Conservation (phyloP, 30 jellyfish, hydroid and myxozoan species). For the Turritopsis rubra region DNA sequence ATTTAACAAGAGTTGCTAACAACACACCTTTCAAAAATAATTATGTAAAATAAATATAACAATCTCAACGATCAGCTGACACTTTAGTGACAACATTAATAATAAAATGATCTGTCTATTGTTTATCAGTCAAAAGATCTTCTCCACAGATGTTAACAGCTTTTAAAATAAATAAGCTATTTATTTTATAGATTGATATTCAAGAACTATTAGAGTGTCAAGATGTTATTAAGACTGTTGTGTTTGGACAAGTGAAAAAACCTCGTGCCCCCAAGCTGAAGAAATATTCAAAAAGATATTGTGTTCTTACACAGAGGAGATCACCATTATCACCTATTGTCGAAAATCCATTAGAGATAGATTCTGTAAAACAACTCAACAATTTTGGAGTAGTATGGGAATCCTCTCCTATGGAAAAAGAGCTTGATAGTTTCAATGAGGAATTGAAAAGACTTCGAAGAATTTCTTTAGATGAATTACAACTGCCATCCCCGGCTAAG, state of each 20-base stretch:
- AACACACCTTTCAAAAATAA: background rate
- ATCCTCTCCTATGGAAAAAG: background rate
- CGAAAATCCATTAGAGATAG: constrained; percentile 27
- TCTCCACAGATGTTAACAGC: background rate
- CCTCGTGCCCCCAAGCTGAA: constrained; percentile 19
- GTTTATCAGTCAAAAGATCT: background rate
- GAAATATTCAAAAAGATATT: constrained; percentile 14
- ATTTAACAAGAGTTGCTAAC: background rate
- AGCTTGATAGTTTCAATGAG: constrained; percentile 26
- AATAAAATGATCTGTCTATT: background rate
- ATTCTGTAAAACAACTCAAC: background rate
- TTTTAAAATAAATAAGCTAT: background rate
- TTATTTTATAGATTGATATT: constrained; percentile 19
- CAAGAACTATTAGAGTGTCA: constrained; percentile 34
- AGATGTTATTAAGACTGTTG: constrained; percentile 24
- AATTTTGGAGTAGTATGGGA: background rate
- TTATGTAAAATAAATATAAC: background rate
- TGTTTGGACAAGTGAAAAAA: constrained; percentile 27
- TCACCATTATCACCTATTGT: constrained; percentile 29
- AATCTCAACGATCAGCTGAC: constrained; percentile 7
- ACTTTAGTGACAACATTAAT: background rate
- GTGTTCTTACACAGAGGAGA: constrained; percentile 9
- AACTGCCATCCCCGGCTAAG: constrained; percentile 33
- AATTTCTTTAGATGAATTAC: constrained; percentile 26
- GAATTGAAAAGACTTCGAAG: constrained; percentile 23